phyloP scores from a whole-genome alignment of 2,113 vertebrate species.

The Gracilinanus agilis region DNA sequence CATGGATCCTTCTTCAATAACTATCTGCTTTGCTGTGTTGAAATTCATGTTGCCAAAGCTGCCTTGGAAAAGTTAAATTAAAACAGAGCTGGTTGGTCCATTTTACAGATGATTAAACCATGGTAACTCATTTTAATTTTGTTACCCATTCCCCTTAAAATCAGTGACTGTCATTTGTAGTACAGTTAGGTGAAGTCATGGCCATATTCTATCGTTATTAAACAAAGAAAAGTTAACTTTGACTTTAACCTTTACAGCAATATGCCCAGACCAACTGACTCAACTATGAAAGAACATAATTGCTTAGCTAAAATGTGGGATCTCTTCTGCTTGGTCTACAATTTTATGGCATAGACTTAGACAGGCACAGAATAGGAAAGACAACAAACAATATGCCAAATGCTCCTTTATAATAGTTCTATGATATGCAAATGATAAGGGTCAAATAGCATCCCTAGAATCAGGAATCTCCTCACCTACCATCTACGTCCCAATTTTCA shows the following conservation, averaged over 20 bases:
- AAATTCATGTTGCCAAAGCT: background rate
- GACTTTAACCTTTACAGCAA: background rate
- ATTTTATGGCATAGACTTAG: background rate
- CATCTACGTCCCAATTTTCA: background rate
- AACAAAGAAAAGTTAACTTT: background rate
- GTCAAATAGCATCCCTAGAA: background rate
- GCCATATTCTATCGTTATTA: background rate
- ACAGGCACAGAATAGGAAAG: background rate
- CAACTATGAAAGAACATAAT: background rate
- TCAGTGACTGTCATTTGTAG: background rate
- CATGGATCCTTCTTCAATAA: background rate
- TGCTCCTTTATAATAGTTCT: background rate
- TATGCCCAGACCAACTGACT: background rate
- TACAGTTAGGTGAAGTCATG: background rate
- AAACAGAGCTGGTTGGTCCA: background rate
- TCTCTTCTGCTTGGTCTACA: background rate
- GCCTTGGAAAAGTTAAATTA: background rate
- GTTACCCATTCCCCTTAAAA: background rate
- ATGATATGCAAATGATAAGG: background rate
- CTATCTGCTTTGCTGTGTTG: background rate
- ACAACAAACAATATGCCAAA: background rate
- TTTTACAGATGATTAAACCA: background rate
- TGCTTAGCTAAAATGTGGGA: background rate
- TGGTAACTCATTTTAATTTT: background rate
- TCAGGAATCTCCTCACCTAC: background rate